These are phyloP conservation scores for Epirrhoe alternata DNA, from an alignment of 2,888 invertebrate species.

Conservation along the genomic window DNA sequence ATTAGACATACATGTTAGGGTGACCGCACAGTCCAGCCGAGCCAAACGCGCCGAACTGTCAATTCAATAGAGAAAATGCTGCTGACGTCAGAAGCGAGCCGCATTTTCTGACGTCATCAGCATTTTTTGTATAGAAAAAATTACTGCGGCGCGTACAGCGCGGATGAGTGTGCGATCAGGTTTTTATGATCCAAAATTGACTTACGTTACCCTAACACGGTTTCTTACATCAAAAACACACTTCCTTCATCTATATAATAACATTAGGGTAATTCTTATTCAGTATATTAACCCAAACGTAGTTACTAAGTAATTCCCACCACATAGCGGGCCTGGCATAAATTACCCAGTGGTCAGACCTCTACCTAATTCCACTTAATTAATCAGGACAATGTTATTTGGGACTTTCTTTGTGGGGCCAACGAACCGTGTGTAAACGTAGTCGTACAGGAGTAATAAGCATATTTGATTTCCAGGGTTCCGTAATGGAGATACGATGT, in stretches of 20 bases:
- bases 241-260: not conserved
- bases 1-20: no score
- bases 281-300: slow-evolving; percentile 22
- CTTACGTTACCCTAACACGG: not conserved
- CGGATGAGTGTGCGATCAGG: no score
- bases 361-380: slow-evolving; percentile 43
- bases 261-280: slow-evolving; percentile 10
- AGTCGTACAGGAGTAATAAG: slow-evolving; percentile 1
- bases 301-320: slow-evolving; percentile 40
- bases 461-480: slow-evolving; percentile 2
- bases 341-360: slow-evolving; percentile 43
- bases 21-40: no score
- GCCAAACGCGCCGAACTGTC: no score
- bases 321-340: slow-evolving; percentile 42
- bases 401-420: slow-evolving; percentile 32
- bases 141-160: no score
- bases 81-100: no score
- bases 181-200: no score
- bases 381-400: slow-evolving; percentile 43
- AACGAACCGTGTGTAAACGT: slow-evolving; percentile 13
- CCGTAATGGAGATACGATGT: not conserved
- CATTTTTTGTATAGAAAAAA: no score
- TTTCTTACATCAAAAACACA: not conserved
- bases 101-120: no score
- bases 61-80: no score